phyloP scores from a whole-genome alignment of 2,797 vertebrate species.

The Acanthiza pusilla region DNA sequence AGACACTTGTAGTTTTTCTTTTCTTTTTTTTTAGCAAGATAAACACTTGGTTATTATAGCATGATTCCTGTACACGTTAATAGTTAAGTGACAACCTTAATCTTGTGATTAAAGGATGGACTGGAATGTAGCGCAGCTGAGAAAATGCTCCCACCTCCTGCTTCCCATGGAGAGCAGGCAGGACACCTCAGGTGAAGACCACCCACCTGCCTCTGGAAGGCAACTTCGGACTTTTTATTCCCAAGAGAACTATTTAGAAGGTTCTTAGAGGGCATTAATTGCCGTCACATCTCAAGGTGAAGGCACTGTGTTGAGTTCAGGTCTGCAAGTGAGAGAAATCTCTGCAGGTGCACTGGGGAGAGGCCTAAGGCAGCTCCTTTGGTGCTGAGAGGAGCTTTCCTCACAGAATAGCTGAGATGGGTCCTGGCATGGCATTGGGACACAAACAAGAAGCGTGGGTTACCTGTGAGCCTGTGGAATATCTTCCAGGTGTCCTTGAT shows the following conservation, averaged over 20 bases:
- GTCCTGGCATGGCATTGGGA: rapidly evolving
- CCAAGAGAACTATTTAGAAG: neutral
- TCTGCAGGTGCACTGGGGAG: neutral
- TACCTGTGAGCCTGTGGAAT: constrained; percentile 96
- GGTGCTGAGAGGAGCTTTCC: rapidly evolving
- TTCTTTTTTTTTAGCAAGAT: neutral
- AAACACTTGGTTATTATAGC: neutral
- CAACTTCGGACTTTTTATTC: neutral
- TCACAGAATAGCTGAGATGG: neutral
- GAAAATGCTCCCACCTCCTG: neutral
- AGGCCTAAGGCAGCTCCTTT: neutral
- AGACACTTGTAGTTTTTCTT: neutral
- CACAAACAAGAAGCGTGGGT: neutral
- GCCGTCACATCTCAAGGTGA: neutral
- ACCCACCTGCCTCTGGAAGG: neutral
- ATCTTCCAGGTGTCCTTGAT: constrained; percentile 90
- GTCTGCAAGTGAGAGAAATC: neutral
- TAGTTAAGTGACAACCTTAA: neutral
- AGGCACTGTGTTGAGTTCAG: neutral
- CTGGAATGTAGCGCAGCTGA: neutral
- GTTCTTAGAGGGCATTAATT: neutral
- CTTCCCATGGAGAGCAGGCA: neutral
- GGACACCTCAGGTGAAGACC: neutral
- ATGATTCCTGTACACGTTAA: neutral
- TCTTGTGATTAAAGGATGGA: neutral